A percentile compares a stretch with the other conserved stretches of the same genome.
These are phyloP conservation scores for Charanyca ferruginea DNA, from an alignment of 2,888 invertebrate species.

Conservation along the genomic window DNA sequence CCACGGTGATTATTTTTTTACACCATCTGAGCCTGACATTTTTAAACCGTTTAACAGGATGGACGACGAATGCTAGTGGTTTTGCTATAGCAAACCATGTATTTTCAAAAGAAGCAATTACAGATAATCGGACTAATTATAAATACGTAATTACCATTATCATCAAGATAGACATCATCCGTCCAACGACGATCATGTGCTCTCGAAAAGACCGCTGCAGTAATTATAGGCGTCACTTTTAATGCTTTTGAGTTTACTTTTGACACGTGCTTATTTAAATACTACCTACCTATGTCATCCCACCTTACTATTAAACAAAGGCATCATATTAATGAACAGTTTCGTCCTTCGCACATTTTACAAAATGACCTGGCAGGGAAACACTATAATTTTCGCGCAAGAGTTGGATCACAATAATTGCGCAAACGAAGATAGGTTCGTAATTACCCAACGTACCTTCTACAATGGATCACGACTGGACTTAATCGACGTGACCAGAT, in stretches of 20 bases:
- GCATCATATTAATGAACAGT: slow-evolving; percentile 4
- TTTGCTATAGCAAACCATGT: background rate
- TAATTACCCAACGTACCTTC: slow-evolving; percentile 64
- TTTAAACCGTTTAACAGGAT: slow-evolving; percentile 17
- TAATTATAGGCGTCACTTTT: background rate
- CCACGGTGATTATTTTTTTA: slow-evolving; percentile 14
- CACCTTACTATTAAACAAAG: slow-evolving; percentile 16
- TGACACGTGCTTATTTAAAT: slow-evolving; percentile 8
- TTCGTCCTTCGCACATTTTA: slow-evolving; percentile 42
- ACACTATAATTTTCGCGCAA: slow-evolving; percentile 43
- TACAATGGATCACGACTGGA: slow-evolving; percentile 69
- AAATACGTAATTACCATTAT: background rate
- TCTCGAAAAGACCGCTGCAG: background rate
- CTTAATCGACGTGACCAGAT: slow-evolving; percentile 66
- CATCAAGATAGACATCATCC: background rate
- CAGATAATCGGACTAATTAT: background rate
- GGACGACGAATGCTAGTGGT: background rate
- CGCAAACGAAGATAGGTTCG: slow-evolving; percentile 58
- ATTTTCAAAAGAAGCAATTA: too few relatives aligned
- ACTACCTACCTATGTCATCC: background rate
- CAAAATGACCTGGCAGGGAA: slow-evolving; percentile 17
- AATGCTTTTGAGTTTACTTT: background rate
- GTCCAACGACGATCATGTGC: too few relatives aligned
- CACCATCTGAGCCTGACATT: slow-evolving; percentile 18
- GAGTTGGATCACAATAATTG: slow-evolving; percentile 55